Evolutionary conservation across 2,113 vertebrate genomes (phyloP).

Genomic region (Pseudorhombus dupliciocellatus): DNA sequence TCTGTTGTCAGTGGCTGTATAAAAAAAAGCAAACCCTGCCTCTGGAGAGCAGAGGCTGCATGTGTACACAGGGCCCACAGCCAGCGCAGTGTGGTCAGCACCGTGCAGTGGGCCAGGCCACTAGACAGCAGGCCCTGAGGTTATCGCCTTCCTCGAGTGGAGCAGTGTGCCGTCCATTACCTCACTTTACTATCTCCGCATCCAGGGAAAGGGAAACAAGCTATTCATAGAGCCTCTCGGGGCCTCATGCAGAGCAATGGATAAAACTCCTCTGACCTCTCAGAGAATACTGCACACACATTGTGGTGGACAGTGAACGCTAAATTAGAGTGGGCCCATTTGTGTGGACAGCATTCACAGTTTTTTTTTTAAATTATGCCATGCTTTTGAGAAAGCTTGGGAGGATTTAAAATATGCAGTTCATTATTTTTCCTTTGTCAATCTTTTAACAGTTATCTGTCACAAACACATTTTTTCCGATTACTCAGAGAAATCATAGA

Average conservation of each 20-base stretch:
- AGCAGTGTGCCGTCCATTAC: conserved; percentile 71
- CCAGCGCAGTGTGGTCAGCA: conserved; percentile 59
- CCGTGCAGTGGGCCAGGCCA: conserved; percentile 58
- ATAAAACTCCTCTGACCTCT: conserved; percentile 34
- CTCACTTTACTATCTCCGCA: conserved; percentile 70
- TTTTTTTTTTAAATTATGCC: no score
- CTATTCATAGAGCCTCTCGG: conserved; percentile 76
- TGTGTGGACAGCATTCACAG: not conserved
- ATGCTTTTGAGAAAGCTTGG: no score
- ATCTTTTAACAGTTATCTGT: not conserved
- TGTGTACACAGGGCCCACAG: conserved; percentile 52
- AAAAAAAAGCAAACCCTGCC: conserved; percentile 46
- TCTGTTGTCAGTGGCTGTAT: conserved; percentile 61
- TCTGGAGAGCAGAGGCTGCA: conserved; percentile 41
- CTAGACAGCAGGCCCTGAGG: conserved; percentile 58
- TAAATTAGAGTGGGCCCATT: not conserved
- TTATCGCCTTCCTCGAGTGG: conserved; percentile 73
- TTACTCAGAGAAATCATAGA: not conserved
- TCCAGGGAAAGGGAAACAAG: conserved; percentile 60
- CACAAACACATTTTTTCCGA: no score
- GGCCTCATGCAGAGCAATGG: conserved; percentile 21
- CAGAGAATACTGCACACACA: not conserved
- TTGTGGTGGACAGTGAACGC: not conserved
- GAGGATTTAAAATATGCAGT: no score
- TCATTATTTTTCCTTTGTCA: no score